These are phyloP conservation scores for Callorhinus ursinus DNA, from an alignment of 2,113 vertebrate genomes.

Conservation along the genomic window DNA sequence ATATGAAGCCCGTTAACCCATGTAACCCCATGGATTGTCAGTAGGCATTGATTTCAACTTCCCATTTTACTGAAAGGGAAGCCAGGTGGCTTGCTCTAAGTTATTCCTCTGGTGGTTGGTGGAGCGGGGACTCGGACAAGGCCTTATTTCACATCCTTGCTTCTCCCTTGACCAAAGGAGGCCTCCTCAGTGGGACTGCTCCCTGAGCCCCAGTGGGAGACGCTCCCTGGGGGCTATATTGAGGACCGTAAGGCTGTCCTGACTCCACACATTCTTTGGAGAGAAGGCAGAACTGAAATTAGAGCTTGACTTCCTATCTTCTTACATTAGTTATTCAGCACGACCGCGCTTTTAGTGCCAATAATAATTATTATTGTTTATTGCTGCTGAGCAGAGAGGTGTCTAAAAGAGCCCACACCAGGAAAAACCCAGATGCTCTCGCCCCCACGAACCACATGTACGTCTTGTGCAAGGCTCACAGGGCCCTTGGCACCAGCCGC, in stretches of 20 bases:
- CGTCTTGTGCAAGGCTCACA: neutral
- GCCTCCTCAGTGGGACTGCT: neutral
- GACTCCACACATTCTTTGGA: neutral
- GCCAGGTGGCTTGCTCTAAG: too few relatives aligned
- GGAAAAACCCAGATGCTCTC: neutral
- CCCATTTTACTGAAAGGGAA: neutral
- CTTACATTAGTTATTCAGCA: neutral
- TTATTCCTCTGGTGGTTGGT: neutral
- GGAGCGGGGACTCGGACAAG: neutral
- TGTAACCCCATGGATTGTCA: rapidly evolving
- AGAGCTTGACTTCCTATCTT: neutral
- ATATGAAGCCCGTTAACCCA: rapidly evolving
- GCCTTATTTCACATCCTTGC: neutral
- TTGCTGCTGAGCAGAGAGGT: neutral
- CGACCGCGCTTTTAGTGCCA: neutral
- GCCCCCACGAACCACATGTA: neutral
- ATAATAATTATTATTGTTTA: neutral
- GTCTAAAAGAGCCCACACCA: neutral
- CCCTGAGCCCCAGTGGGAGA: neutral
- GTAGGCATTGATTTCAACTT: neutral
- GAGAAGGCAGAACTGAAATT: neutral
- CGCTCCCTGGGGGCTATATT: neutral
- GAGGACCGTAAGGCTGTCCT: neutral
- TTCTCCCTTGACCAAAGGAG: neutral
- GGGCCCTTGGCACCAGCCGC: neutral